A percentile compares a stretch with the other conserved stretches of the same genome.
Evolutionary conservation across 2,888 invertebrate species (phyloP).

Genomic region (Sicus ferrugineus): DNA sequence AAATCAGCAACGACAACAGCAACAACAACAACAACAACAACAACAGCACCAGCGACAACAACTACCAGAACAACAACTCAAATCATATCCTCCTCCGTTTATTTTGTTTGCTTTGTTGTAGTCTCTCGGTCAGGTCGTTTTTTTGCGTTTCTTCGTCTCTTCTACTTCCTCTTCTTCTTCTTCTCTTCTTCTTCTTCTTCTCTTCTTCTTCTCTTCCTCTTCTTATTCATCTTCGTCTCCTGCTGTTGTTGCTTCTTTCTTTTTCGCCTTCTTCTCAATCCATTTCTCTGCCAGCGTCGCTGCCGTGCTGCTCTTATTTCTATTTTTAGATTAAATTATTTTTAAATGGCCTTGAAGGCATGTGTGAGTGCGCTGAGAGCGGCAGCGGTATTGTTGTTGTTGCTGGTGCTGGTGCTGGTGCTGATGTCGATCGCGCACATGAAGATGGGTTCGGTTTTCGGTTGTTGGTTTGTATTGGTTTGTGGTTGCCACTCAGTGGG

Average conservation of each 20-base stretch:
- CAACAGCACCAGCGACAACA: background rate
- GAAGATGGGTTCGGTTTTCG: background rate
- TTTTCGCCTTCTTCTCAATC: background rate
- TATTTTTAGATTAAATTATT: conserved; percentile 50
- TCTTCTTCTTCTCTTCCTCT: background rate
- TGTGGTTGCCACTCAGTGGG: conserved; percentile 14
- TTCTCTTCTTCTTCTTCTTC: background rate
- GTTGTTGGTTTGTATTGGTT: background rate
- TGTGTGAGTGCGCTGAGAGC: conserved; percentile 41
- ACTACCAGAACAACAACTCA: background rate
- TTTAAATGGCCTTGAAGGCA: conserved; percentile 50
- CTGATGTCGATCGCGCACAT: background rate
- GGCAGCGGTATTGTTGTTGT: too few species aligned
- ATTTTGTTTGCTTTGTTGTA: conserved; percentile 20
- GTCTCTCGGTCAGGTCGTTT: conserved; percentile 2
- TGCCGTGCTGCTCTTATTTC: conserved; percentile 19
- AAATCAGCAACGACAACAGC: background rate
- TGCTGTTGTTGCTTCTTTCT: background rate
- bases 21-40: background rate
- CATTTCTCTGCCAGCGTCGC: conserved; percentile 18
- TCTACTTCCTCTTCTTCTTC: background rate
- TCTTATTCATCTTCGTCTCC: background rate
- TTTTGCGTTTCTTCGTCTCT: background rate
- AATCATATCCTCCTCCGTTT: background rate
- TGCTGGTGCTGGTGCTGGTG: conserved; percentile 1